These are phyloP conservation scores for Tetramorium parvispinum DNA, from an alignment of 1,140 invertebrate species.

Conservation along the genomic window DNA sequence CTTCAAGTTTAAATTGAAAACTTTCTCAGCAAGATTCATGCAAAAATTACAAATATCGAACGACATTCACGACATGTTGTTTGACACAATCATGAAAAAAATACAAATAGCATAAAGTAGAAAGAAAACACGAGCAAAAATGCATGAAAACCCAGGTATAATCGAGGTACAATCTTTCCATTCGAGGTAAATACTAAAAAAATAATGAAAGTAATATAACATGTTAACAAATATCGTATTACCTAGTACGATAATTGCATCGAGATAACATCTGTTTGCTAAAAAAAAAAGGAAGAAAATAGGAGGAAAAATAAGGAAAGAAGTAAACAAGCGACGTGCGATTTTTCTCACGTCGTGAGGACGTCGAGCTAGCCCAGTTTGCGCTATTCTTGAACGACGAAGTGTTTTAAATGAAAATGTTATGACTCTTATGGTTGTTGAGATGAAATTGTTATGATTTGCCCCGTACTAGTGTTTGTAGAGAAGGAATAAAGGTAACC, in stretches of 20 bases:
- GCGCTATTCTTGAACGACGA: neutral
- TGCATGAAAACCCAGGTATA: neutral
- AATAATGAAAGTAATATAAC: slow-evolving; percentile 5
- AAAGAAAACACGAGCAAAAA: neutral
- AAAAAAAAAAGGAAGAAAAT: neutral
- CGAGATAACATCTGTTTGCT: neutral
- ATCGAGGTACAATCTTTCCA: neutral
- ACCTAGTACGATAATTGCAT: slow-evolving; percentile 28
- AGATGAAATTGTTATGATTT: slow-evolving; percentile 31
- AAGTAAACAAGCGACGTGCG: slow-evolving; percentile 14
- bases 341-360: slow-evolving; percentile 35
- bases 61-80: neutral
- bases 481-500: neutral
- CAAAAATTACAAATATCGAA: neutral
- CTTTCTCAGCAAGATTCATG: slow-evolving; percentile 18
- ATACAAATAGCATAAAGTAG: neutral
- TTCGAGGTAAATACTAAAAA: neutral
- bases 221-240: neutral
- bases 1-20: slow-evolving; percentile 13
- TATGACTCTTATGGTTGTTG: slow-evolving; percentile 21
- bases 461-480: neutral
- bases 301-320: neutral
- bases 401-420: slow-evolving; percentile 44
- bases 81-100: neutral
- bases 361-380: neutral